A percentile compares a stretch with the other conserved stretches of the same genome.
Evolutionary conservation across 2,797 vertebrate species (phyloP).

Genomic region (Spondyliosoma cantharus): DNA sequence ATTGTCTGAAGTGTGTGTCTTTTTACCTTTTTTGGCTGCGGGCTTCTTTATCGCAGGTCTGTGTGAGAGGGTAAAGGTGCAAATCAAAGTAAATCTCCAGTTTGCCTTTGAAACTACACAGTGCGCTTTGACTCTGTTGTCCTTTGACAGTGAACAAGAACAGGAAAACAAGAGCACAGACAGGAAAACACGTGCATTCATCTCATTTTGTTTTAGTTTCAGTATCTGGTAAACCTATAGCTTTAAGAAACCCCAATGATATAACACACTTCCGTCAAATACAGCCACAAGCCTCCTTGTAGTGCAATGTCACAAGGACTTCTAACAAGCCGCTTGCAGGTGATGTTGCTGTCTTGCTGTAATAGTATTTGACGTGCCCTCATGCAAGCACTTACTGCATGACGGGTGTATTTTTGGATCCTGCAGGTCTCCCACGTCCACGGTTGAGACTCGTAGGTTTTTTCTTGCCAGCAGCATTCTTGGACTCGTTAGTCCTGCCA

Average conservation of each 20-base stretch:
- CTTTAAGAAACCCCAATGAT: conserved; percentile 53
- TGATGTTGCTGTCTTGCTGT: background rate
- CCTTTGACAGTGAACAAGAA: background rate
- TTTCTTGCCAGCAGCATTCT: background rate
- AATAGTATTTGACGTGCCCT: background rate
- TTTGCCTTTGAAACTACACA: background rate
- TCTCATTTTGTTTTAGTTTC: background rate
- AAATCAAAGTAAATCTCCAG: conserved; percentile 7
- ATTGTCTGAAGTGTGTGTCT: background rate
- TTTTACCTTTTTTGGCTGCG: conserved; percentile 51
- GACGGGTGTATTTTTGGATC: conserved; percentile 23
- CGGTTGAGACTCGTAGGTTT: background rate
- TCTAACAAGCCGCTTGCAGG: background rate
- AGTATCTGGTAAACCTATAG: conserved; percentile 20
- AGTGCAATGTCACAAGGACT: conserved; percentile 1
- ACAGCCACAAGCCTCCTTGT: conserved; percentile 5
- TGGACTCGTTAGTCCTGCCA: background rate
- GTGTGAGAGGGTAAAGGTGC: conserved; percentile 16
- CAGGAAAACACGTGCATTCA: background rate
- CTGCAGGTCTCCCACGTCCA: conserved; percentile 23
- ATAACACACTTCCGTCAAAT: conserved; percentile 34
- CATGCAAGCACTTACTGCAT: conserved; percentile 45
- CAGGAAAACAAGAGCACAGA: background rate
- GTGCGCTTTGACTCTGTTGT: background rate
- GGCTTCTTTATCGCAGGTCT: conserved; percentile 48